Evolutionary conservation across 1,140 invertebrate genomes (phyloP).

Genomic region (Saccostrea echinata): DNA sequence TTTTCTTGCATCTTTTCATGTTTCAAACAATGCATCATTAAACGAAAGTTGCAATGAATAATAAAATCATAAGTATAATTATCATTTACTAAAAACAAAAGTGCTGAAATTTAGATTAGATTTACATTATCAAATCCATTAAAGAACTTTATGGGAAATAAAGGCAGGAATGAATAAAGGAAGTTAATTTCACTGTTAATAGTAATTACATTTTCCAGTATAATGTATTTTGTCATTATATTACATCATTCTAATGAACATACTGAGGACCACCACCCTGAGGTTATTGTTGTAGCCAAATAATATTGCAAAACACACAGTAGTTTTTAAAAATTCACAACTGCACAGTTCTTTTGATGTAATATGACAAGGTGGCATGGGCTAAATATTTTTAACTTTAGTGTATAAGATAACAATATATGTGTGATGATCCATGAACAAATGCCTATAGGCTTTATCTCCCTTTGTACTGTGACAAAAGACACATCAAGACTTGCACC

Average conservation of each 20-base stretch:
- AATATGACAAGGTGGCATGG: constrained; percentile 30
- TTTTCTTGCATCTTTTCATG: no score
- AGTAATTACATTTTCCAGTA: background rate
- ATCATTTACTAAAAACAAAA: no score
- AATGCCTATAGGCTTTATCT: constrained; percentile 33
- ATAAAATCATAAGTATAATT: no score
- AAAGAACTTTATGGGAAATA: background rate
- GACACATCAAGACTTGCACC: constrained; percentile 33
- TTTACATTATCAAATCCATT: background rate
- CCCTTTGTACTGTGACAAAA: constrained; percentile 38
- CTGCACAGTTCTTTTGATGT: constrained; percentile 35
- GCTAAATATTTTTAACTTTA: constrained; percentile 29
- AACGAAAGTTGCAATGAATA: no score
- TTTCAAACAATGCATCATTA: no score
- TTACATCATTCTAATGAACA: background rate
- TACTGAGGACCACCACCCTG: background rate
- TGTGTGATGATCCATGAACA: constrained; percentile 30
- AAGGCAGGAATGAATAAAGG: background rate
- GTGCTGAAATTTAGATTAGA: no score
- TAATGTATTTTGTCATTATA: constrained; percentile 11
- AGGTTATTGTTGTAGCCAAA: background rate
- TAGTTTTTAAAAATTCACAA: constrained; percentile 3
- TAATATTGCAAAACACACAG: constrained; percentile 8
- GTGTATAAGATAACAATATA: constrained; percentile 20
- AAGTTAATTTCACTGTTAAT: no score